Percentiles rank a stretch among this genome's conserved stretches.
These are phyloP conservation scores for Ypsolopha scabrella DNA, from an alignment of 2,888 invertebrate genomes.

Conservation along the genomic window DNA sequence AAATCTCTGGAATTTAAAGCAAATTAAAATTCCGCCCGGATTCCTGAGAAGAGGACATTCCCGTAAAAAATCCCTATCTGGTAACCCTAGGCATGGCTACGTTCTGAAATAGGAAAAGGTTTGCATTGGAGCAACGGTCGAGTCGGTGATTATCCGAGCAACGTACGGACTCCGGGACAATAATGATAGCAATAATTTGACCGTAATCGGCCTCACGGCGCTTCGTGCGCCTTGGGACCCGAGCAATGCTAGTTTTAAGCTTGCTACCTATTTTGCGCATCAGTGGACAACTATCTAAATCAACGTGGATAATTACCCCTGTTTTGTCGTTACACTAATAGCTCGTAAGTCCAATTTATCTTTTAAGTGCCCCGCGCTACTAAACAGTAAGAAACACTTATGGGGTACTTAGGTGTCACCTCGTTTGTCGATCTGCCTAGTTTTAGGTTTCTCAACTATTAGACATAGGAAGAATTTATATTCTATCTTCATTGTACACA, in stretches of 20 bases:
- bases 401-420: too few species aligned
- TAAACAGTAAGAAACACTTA: too few species aligned
- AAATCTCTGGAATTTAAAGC: too few species aligned
- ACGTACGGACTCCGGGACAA: conserved; percentile 37
- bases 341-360: too few species aligned
- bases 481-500: too few species aligned
- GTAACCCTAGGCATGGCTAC: conserved; percentile 5
- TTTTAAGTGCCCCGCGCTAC: too few species aligned
- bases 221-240: conserved; percentile 62
- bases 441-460: too few species aligned
- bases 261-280: conserved; percentile 50
- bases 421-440: too few species aligned
- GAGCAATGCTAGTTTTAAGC: conserved; percentile 51
- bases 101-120: conserved; percentile 26
- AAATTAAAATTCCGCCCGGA: too few species aligned
- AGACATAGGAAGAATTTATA: too few species aligned
- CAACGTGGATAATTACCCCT: conserved; percentile 47
- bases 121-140: conserved; percentile 31
- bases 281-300: conserved; percentile 56
- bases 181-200: conserved; percentile 67
- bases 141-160: conserved; percentile 39
- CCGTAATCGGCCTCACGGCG: conserved; percentile 59
- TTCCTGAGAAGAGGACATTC: too few species aligned
- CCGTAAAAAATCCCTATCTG: too few species aligned
- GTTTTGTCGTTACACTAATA: conserved; percentile 34